phyloP scores from a whole-genome alignment of 2,888 invertebrate species.

The Hanleya hanleyi region DNA sequence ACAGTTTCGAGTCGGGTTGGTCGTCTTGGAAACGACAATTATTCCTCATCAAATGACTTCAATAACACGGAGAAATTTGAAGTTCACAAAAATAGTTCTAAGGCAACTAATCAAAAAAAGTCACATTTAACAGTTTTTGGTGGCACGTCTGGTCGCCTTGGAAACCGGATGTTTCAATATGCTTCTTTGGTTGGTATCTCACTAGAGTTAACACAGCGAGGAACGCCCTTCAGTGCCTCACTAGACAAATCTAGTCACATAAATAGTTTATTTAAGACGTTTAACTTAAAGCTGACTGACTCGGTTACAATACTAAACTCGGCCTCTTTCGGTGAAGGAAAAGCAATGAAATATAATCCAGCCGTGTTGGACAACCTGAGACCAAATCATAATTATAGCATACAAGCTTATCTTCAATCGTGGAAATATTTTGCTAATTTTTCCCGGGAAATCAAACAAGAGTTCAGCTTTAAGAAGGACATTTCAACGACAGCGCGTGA shows the following conservation, averaged over 20 bases:
- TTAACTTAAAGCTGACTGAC: background rate
- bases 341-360: background rate
- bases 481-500: slow-evolving; percentile 27
- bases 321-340: background rate
- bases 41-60: no score
- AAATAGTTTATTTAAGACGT: background rate
- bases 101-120: no score
- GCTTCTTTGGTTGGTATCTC: background rate
- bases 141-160: background rate
- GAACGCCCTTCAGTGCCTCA: background rate
- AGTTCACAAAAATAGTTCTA: no score
- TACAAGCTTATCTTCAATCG: slow-evolving; percentile 45
- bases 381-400: background rate
- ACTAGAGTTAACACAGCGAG: background rate
- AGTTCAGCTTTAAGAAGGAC: slow-evolving; percentile 39
- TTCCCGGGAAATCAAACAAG: slow-evolving; percentile 24
- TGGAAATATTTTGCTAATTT: slow-evolving; percentile 51
- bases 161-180: slow-evolving; percentile 10
- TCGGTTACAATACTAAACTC: background rate
- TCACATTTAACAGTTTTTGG: background rate
- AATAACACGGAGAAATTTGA: no score
- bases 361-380: background rate
- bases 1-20: no score
- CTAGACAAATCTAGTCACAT: background rate
- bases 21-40: no score